Evolutionary conservation across 1,140 invertebrate genomes (phyloP), one percentile per base, ranked within the genome.

Genomic region (Drosophila mojavensis): DNA sequence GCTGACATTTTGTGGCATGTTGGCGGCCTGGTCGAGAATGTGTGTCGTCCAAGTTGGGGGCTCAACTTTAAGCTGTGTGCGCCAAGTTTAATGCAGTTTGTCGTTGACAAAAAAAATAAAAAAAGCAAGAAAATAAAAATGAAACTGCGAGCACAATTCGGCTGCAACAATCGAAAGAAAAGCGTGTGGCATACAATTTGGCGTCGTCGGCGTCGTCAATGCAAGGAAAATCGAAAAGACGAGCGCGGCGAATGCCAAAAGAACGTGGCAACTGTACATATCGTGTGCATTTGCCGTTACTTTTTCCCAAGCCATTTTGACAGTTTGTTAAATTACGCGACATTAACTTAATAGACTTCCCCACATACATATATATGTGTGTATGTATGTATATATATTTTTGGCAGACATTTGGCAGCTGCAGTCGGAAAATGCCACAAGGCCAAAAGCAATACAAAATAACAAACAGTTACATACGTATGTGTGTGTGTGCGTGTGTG

Each of bases 311-410:
- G 67, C 82, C 67, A 76, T 86, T 86, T 88, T 86, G 82, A 86
- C 82, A 86, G 82, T 86, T 86, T 88, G 79, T 76, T 86, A 88
- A 88, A 86, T 86, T 86, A 86, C 82, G 79, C 84, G 83, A 86
- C 82, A 86, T 86, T 88, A 88, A 86, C 79, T 86, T 86, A 86
- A 86, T 86, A 88, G 82, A 88, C 76, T 83, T 83, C 71, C 63
- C 88, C 88, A 85, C 78, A 78, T 72, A 5, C 20, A 9, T 50
- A 13, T 50, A 53, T 43, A 58, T 58, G 43, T n/a, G 36, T 39
- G 17, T 43, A 58, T 58, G 43, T 50, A 26, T 50, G 30, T 43
- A 43, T 58, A 58, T n/a, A 55, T 39, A 39, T 17, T 13, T 85
- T 65, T 67, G 78, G 69, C 64, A 86, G 79, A 82, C 82, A 86